Evolutionary conservation across 1,140 invertebrate genomes (phyloP).

Genomic region (Drosophila orosa): DNA sequence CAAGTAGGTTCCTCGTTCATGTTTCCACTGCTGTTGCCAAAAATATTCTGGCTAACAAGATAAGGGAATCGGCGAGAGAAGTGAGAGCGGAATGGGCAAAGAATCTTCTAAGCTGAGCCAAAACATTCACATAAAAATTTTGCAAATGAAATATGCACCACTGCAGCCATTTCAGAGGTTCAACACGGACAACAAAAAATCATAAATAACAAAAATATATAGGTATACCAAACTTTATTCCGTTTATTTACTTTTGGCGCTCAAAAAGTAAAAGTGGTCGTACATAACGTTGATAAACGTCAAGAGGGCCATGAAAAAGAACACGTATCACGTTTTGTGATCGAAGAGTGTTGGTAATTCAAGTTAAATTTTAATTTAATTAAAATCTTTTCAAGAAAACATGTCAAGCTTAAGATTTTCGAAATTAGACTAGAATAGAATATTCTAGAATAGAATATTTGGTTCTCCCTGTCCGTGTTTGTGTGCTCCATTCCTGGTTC

Average conservation of each 20-base stretch:
- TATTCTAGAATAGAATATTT: background rate
- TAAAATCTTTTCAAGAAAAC: background rate
- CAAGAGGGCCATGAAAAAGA: background rate
- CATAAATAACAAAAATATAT: constrained; percentile 57
- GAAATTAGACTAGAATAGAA: background rate
- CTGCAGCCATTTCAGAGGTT: constrained; percentile 63
- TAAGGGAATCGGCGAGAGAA: constrained; percentile 2
- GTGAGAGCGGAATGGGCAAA: background rate
- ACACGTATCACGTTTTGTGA: background rate
- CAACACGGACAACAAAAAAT: constrained; percentile 37
- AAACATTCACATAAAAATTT: constrained; percentile 64
- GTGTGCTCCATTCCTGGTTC: background rate
- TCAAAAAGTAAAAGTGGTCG: constrained; percentile 7
- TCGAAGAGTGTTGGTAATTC: background rate
- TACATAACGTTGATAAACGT: background rate
- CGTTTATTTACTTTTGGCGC: constrained; percentile 16
- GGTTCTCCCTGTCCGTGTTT: background rate
- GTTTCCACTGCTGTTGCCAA: constrained; percentile 24
- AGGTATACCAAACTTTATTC: constrained; percentile 1
- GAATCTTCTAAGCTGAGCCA: constrained; percentile 35
- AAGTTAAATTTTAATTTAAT: background rate
- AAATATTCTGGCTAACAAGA: constrained; percentile 30
- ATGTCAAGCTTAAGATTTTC: background rate
- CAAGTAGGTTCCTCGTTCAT: constrained; percentile 13
- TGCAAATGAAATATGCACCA: constrained; percentile 66